These are phyloP conservation scores for Emmelina monodactyla DNA, from an alignment of 2,888 invertebrate species.

Conservation along the genomic window DNA sequence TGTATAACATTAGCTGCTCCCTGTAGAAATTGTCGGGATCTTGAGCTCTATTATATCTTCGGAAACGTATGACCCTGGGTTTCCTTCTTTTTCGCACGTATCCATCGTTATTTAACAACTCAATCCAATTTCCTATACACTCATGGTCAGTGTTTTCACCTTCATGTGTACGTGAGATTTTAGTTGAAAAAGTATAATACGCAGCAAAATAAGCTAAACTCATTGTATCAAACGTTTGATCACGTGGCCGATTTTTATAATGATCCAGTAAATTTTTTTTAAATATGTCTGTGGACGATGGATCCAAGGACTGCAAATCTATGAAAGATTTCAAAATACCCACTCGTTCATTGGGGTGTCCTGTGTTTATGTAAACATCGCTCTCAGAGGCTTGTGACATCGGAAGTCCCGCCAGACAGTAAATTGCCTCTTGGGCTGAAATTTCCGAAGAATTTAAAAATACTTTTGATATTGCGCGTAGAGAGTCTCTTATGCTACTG, in stretches of 20 bases:
- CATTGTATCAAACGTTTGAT: slow-evolving; percentile 2
- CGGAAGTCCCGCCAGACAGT: slow-evolving; percentile 9
- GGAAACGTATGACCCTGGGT: slow-evolving; percentile 8
- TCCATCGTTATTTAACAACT: slow-evolving; percentile 7
- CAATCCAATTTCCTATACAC: slow-evolving; percentile 5
- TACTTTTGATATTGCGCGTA: slow-evolving; percentile 10
- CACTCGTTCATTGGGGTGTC: neutral
- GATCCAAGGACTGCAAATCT: slow-evolving; percentile 2
- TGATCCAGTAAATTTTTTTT: slow-evolving; percentile 7
- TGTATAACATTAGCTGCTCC: slow-evolving; percentile 9
- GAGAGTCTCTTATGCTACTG: slow-evolving; percentile 15
- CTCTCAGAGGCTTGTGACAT: slow-evolving; percentile 3
- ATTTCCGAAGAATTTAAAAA: slow-evolving; percentile 18
- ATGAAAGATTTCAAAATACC: neutral
- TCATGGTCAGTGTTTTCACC: neutral
- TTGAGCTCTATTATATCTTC: slow-evolving; percentile 10
- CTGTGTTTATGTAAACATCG: slow-evolving; percentile 3
- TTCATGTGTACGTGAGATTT: neutral
- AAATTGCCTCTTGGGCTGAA: slow-evolving; percentile 20
- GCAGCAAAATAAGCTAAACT: slow-evolving; percentile 14
- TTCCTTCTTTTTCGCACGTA: slow-evolving; percentile 6
- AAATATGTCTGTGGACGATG: slow-evolving; percentile 5
- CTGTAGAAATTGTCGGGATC: slow-evolving; percentile 11
- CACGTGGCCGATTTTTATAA: slow-evolving; percentile 6
- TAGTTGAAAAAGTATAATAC: slow-evolving; percentile 10